Evolutionary conservation across 2,888 invertebrate species (phyloP).

Genomic region (Agrilus cyanescens): DNA sequence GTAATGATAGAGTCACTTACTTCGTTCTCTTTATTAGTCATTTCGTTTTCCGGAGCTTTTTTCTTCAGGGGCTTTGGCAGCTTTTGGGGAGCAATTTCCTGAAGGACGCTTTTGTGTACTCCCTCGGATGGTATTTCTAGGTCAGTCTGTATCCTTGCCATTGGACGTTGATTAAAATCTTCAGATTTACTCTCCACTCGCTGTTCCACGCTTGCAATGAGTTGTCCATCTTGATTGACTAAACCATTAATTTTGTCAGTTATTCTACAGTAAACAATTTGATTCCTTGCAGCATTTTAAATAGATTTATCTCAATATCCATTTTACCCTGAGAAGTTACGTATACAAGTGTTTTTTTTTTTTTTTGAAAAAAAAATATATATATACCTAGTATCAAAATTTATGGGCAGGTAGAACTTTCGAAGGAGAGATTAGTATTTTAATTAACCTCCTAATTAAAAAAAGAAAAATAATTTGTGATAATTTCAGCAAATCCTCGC

Average conservation of each 20-base stretch:
- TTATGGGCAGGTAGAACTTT: too few relatives aligned
- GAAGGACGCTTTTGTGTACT: constrained; percentile 41
- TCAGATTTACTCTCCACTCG: constrained; percentile 24
- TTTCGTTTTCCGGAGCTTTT: constrained; percentile 39
- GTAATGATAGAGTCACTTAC: constrained; percentile 29
- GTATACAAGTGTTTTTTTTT: too few relatives aligned
- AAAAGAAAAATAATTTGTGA: too few relatives aligned
- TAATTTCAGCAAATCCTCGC: too few relatives aligned
- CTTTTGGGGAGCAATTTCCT: constrained; percentile 27
- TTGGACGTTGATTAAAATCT: constrained; percentile 33
- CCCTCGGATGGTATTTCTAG: constrained; percentile 46
- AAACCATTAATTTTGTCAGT: constrained; percentile 7
- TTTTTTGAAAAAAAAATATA: too few relatives aligned
- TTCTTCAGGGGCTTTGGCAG: constrained; percentile 27
- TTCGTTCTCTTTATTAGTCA: constrained; percentile 37
- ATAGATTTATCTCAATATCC: too few relatives aligned
- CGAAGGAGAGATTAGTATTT: too few relatives aligned
- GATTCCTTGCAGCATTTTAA: too few relatives aligned
- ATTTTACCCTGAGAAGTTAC: too few relatives aligned
- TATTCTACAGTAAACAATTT: too few relatives aligned
- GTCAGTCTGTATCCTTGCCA: constrained; percentile 40
- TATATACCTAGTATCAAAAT: too few relatives aligned
- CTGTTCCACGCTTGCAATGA: constrained; percentile 32
- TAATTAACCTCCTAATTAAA: too few relatives aligned
- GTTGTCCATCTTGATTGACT: constrained; percentile 35